Percentiles rank a stretch among this genome's conserved stretches.
Conservation (phyloP, 2,888 invertebrate genomes). For the Orthonychiurus folsomi region DNA sequence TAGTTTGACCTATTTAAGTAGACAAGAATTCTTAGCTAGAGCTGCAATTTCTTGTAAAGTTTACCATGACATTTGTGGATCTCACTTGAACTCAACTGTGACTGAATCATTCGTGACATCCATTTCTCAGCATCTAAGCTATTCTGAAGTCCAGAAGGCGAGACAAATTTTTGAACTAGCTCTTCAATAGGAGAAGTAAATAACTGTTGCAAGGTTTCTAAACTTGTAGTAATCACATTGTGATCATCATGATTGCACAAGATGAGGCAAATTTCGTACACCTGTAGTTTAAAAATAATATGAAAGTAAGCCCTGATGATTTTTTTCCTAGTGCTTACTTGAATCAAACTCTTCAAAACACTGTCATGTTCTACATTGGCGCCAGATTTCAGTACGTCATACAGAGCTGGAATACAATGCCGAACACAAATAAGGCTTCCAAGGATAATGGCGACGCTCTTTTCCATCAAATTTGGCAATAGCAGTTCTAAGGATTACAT, state of each 20-base stretch:
- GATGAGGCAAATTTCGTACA: constrained; percentile 64
- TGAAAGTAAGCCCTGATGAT: no score
- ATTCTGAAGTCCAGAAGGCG: constrained; percentile 46
- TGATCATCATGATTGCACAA: constrained; percentile 58
- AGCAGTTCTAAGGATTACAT: constrained; percentile 24
- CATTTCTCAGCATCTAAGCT: constrained; percentile 33
- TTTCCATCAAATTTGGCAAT: constrained; percentile 38
- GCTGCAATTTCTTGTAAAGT: no score
- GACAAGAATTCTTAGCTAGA: no score
- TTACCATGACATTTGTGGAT: no score
- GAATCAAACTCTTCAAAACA: constrained; percentile 23
- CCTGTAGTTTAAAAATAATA: constrained; percentile 47
- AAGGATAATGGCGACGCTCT: constrained; percentile 31
- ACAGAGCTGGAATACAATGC: constrained; percentile 33
- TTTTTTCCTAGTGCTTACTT: constrained; percentile 18
- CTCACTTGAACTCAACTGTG: not conserved
- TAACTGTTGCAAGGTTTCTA: constrained; percentile 63
- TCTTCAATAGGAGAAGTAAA: constrained; percentile 51
- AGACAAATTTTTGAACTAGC: constrained; percentile 51
- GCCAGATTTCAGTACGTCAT: constrained; percentile 20
- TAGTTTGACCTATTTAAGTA: not conserved
- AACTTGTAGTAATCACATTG: constrained; percentile 75
- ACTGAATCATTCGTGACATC: constrained; percentile 3
- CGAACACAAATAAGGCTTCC: constrained; percentile 35
- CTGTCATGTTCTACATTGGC: constrained; percentile 20